Conservation (phyloP, 2,797 vertebrate genomes). For the Hydrophis major region DNA sequence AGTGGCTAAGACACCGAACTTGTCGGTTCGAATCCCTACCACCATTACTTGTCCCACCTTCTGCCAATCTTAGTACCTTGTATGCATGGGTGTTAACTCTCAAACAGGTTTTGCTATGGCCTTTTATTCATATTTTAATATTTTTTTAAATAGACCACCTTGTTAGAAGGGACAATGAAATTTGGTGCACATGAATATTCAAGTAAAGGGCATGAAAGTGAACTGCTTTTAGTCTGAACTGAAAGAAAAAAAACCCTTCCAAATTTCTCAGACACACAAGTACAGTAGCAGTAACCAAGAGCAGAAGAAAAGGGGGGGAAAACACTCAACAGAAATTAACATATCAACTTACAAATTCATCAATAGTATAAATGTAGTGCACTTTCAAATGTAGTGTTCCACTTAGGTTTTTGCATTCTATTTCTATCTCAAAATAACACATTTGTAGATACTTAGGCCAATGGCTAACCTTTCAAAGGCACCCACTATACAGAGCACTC, state of each 20-base stretch:
- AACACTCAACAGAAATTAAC: conserved; percentile 48
- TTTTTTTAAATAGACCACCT: conserved; percentile 43
- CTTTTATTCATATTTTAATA: conserved; percentile 33
- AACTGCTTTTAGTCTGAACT: conserved; percentile 34
- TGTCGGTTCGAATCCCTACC: too few relatives aligned
- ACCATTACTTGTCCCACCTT: too few relatives aligned
- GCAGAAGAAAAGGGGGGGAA: not conserved
- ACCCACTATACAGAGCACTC: not conserved
- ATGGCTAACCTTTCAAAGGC: not conserved
- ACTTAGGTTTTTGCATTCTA: not conserved
- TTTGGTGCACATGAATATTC: conserved; percentile 12
- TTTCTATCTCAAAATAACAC: not conserved
- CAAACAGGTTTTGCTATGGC: conserved; percentile 43
- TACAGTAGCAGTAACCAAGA: conserved; percentile 35
- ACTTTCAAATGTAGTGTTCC: conserved; percentile 51
- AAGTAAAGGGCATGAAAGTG: conserved; percentile 31
- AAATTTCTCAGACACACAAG: conserved; percentile 32
- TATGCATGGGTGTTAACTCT: not conserved
- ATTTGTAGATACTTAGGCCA: not conserved
- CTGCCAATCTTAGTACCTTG: too few relatives aligned
- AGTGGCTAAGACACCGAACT: too few relatives aligned
- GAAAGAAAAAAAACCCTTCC: not conserved
- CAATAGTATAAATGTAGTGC: conserved; percentile 53
- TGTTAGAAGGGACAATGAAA: not conserved
- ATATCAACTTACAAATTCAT: conserved; percentile 47